phyloP scores from a whole-genome alignment of 2,888 invertebrate genomes.

The Hybos culiciformis region DNA sequence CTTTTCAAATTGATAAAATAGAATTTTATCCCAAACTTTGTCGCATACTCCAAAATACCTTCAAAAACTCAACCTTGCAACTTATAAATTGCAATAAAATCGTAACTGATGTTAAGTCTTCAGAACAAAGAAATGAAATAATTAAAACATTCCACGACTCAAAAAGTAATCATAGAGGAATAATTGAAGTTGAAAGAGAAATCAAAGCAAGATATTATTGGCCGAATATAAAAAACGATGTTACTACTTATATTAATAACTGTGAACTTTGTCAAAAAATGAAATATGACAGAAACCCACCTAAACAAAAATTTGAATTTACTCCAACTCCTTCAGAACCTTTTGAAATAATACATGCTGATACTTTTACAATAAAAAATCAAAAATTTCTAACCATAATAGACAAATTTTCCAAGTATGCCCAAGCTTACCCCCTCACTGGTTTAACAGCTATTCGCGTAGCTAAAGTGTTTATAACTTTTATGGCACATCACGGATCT shows the following conservation, averaged over 20 bases:
- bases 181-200: constrained; percentile 11
- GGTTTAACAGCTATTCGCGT: constrained; percentile 1
- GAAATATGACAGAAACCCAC: constrained; percentile 12
- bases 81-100: constrained; percentile 12
- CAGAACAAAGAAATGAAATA: constrained; percentile 14
- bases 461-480: constrained; percentile 2
- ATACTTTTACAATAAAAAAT: constrained; percentile 6
- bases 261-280: constrained; percentile 8
- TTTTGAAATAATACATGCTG: constrained; percentile 5
- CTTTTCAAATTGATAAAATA: constrained; percentile 9
- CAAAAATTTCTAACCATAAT: background rate
- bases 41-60: constrained; percentile 4
- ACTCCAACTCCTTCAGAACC: constrained; percentile 7
- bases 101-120: constrained; percentile 11
- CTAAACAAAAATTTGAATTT: constrained; percentile 6
- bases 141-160: constrained; percentile 12
- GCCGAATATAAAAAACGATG: constrained; percentile 7
- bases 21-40: constrained; percentile 5
- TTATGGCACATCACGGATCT: constrained; percentile 2
- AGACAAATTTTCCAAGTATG: constrained; percentile 2
- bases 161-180: constrained; percentile 14
- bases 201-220: constrained; percentile 9
- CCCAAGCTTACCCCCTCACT: background rate
- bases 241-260: constrained; percentile 11
- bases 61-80: constrained; percentile 6